Evolutionary conservation across 2,888 invertebrate genomes (phyloP), one percentile per base, ranked within the genome.

Genomic region (Urechis unicinctus): DNA sequence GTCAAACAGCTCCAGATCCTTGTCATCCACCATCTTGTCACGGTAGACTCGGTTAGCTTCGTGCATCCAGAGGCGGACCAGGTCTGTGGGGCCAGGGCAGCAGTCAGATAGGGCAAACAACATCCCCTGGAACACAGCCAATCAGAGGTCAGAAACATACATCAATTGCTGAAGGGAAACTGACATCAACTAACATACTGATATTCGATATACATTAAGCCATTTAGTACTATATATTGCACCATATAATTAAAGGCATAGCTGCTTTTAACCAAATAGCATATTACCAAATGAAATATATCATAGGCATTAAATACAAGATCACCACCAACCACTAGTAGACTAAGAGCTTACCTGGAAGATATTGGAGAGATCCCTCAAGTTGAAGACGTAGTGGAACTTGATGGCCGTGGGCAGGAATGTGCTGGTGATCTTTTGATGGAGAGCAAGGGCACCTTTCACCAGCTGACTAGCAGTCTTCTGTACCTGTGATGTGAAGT

Each of bases 321-420:
- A 28, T 2, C 48, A 48, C 9, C 9, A 17, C 9, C 9, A 36
- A 36, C 9, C 9, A 36, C 17, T 9, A 50, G 30, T 17, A 36
- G 13, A 24, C n/a, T n/a, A n/a, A 21, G n/a, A 1, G 65, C 56
- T 68, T 81, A 88, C 91, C 85, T 92, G 91, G 76, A 95, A 96
- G 54, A 95, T 87, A 76, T 95, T 95, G 2, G 94, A 94, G 55
- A 96, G 83, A 77, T 96, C 96, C 56, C 96, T 82, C 57, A 96
- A 82, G 81, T 96, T 96, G 79, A 96, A 96, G 68, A 95, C 87
- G 72, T 96, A 96, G 78, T 96, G 96, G 70, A 93, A 96, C 78
- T 96, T 96, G 52, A 91, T 87, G 2, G 95, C 95, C 1, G 95
- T 96, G 0, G 96, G 96, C 58, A 95, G 81, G 78, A 95, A 96